Percentiles rank a stretch among this genome's conserved stretches.
Evolutionary conservation across 2,888 invertebrate genomes (phyloP).

Genomic region (Rhamnusium bicolor): DNA sequence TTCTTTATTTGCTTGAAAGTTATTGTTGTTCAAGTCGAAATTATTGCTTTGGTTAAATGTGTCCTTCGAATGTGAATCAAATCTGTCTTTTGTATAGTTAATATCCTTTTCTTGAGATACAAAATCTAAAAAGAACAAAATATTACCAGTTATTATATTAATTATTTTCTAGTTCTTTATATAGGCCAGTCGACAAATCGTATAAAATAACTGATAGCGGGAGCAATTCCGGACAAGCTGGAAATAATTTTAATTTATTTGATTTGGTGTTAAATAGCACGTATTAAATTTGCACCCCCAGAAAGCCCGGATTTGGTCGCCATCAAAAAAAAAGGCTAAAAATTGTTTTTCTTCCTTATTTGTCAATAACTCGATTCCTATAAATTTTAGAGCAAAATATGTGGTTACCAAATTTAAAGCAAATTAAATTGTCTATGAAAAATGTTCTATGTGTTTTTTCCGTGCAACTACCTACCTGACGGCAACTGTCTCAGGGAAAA

Average conservation of each 20-base stretch:
- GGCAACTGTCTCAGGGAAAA: no score
- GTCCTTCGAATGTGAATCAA: no score
- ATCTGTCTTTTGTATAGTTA: no score
- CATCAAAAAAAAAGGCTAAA: background rate
- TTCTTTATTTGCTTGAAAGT: no score
- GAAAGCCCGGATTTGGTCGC: background rate
- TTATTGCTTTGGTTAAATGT: no score
- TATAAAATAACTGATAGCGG: background rate
- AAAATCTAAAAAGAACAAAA: no score
- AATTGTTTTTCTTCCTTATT: background rate
- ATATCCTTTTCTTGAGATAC: no score
- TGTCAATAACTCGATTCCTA: background rate
- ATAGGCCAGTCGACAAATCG: background rate
- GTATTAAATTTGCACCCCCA: background rate
- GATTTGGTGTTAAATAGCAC: background rate
- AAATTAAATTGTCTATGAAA: background rate
- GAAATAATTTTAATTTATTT: constrained; percentile 1
- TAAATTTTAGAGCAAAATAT: background rate
- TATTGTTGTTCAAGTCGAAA: no score
- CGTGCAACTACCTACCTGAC: background rate
- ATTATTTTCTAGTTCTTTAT: no score
- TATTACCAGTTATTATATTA: no score
- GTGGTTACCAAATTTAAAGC: no score
- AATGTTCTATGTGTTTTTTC: background rate
- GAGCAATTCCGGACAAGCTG: no score